Base-by-base conservation (phyloP, 2,888 invertebrate genomes). In the Aromia moschata region DNA sequence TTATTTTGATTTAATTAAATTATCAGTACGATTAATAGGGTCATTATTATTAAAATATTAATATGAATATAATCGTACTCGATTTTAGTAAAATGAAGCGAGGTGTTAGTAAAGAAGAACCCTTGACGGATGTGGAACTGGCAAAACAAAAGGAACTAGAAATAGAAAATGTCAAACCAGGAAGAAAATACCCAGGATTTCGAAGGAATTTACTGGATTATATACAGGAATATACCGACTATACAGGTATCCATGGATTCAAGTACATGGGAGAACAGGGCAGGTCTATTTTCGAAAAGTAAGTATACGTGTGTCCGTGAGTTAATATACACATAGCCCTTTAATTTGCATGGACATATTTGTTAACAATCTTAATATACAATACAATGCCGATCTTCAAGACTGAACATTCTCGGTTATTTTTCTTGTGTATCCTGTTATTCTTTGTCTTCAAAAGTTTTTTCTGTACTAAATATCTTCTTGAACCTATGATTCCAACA, bases 181-280 rank as follows among this genome's bases (percentile, higher is more conserved):
- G 71, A 14, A 61, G 70, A 25, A 74, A 73, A 31, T 73, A 69
- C 59, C 77, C 78, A 9, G 74, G 74, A 10, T 77, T 77, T 55
- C 56, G 72, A 9, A 72, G 72, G 51, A 78, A 79, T 62, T 56
- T 74, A 36, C 61, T 64, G 45, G 70, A 75, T 52, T 80, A 80
- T 64, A 72, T 78, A 33, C 70, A 72, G 1, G 78, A 80, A 64
- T 80, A 74, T 58, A 73, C 77, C 14, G 72, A 70, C 31, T 77
- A 74, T 56, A 79, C 79, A 4, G 77, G 80, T 16, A 73, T 81
- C 9, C 81, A 80, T 64, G 81, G 81, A 0, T 76, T 80, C 45
- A 73, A 78, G 51, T 81, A 81, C 67, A 74, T 81, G 71, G 80
- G 80, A 4, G 81, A 81, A 64, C 73, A 72, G 18, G 74, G 76